Base-by-base conservation (phyloP, 2,113 vertebrate genomes). In the Gnathonemus longibarbis region DNA sequence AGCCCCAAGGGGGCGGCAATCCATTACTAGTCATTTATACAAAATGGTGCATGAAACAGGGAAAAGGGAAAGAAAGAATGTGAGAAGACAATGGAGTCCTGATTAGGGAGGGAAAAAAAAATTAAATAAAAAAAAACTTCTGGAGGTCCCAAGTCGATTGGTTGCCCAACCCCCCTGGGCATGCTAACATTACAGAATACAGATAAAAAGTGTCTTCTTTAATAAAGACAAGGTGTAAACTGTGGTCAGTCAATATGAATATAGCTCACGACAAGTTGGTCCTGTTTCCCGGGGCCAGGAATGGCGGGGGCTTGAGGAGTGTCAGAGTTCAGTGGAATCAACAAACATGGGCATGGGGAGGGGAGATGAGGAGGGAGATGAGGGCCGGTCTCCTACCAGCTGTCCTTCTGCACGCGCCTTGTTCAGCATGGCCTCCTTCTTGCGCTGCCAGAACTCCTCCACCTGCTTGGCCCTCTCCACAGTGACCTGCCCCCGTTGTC, bases 361-460 rank as follows among this genome's bases (percentile, higher is more conserved):
- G 84, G 42, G 1, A 45, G 42, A 45, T 45, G 42, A 45, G 92
- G 49, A 35, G 49, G 39, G 39, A 42, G 39, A 42, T 42, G 80
- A 9, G 89, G 35, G 85, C 77, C 42, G 39, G 24, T 45, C 91
- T 91, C 97, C 77, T 98, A 99, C 98, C 98, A 98, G 94, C 89
- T 99, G 98, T 93, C 98, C 98, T 93, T 99, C 97, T 0, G 97
- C 98, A 66, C 98, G 97, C 46, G 98, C 98, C 96, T 99, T 99
- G 93, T 99, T 99, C 93, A 97, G 95, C 97, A 98, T 95, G 48
- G 98, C 98, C 95, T 99, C 98, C 91, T 91, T 96, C 92, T 98
- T 99, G 9, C 98, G 94, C 92, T 99, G 97, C 89, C 98, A 96
- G 91, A 99, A 99, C 93, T 99, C 98, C 94, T 99, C 96, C 5